Conservation (phyloP, 2,797 vertebrate genomes). For the Gymnocypris eckloni region DNA sequence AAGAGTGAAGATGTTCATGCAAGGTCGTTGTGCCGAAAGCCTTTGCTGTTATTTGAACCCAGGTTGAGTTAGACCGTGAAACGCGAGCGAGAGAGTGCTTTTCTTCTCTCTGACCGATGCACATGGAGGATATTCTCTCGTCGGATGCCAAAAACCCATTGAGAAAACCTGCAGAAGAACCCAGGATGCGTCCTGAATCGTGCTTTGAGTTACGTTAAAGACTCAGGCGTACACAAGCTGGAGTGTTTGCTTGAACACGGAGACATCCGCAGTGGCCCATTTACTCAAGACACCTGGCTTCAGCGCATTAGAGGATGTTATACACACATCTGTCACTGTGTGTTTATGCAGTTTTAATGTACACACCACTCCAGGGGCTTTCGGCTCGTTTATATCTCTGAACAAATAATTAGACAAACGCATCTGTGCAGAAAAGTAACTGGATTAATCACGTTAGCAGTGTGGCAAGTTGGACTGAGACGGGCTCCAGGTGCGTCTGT, state of each 20-base stretch:
- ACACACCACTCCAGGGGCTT: conserved; percentile 11
- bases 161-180: neutral
- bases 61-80: neutral
- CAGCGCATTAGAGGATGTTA: conserved; percentile 9
- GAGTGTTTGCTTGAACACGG: neutral
- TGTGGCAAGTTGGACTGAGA: conserved; percentile 12
- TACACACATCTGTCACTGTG: conserved; percentile 26
- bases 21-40: conserved; percentile 1
- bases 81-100: neutral
- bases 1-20: neutral
- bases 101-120: conserved; percentile 16
- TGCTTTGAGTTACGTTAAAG: neutral
- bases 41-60: neutral
- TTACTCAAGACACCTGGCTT: conserved; percentile 14
- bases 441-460: conserved; percentile 23
- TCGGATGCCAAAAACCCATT: conserved; percentile 24
- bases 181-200: neutral
- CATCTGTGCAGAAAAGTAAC: conserved; percentile 31
- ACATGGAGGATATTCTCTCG: conserved; percentile 37
- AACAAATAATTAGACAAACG: conserved; percentile 38
- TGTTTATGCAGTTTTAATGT: conserved; percentile 23
- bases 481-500: conserved; percentile 30
- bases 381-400: conserved; percentile 22
- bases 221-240: neutral
- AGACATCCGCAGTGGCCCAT: neutral